These are phyloP conservation scores for Jaculus jaculus DNA, from an alignment of 2,113 vertebrate species.

Conservation along the genomic window DNA sequence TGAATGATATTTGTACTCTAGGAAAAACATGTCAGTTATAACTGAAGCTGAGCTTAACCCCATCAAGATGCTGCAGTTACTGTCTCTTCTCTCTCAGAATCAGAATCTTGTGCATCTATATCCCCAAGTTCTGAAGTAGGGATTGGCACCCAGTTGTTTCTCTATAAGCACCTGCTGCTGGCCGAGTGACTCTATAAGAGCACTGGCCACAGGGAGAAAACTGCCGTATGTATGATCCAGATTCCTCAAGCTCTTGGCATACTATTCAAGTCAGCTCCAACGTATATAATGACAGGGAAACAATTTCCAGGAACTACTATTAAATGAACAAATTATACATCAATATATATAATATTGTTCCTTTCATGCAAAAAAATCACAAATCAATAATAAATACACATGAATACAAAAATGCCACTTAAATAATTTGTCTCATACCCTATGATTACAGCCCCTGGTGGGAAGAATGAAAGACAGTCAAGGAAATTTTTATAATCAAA, in stretches of 20 bases:
- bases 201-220: background rate
- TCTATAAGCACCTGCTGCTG: background rate
- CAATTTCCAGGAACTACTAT: background rate
- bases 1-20: background rate
- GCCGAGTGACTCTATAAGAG: background rate
- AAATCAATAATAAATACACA: background rate
- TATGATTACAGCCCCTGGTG: background rate
- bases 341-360: background rate
- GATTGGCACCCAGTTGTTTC: background rate
- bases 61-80: background rate
- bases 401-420: background rate
- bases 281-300: background rate
- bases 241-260: too few species aligned
- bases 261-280: background rate
- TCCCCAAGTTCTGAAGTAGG: background rate
- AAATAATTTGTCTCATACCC: background rate
- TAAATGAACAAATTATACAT: background rate
- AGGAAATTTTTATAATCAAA: background rate
- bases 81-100: background rate
- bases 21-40: background rate
- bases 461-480: background rate
- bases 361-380: conserved; percentile 2
- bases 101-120: background rate
- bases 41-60: background rate
- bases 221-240: background rate